Percentiles rank a stretch among this genome's conserved stretches.
Conservation (phyloP, 2,113 vertebrate species). For the Perca flavescens region DNA sequence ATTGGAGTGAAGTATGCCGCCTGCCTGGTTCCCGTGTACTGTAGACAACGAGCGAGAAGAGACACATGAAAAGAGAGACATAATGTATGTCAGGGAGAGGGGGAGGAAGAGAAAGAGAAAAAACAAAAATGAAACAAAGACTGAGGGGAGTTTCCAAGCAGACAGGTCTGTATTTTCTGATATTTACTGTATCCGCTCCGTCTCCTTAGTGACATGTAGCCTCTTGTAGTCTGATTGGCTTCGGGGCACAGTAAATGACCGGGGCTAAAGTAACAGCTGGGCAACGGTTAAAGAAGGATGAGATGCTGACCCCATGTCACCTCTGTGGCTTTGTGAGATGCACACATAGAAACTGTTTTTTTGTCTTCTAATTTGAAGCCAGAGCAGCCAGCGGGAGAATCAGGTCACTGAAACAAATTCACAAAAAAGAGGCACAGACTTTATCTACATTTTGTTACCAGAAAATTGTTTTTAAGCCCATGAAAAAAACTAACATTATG, state of each 20-base stretch:
- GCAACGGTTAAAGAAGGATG: neutral
- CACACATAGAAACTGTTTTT: neutral
- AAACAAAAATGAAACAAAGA: neutral
- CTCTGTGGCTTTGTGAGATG: neutral
- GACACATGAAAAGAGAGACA: neutral
- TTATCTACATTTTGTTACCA: neutral
- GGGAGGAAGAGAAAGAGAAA: neutral
- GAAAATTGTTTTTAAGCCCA: neutral
- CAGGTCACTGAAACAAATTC: neutral
- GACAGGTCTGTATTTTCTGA: neutral
- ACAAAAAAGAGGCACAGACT: neutral
- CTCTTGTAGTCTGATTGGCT: slow-evolving; percentile 15
- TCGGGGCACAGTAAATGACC: neutral
- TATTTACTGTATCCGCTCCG: neutral
- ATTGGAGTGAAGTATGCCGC: slow-evolving; percentile 18
- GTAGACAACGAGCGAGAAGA: slow-evolving; percentile 28
- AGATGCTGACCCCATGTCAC: neutral
- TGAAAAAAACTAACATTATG: neutral
- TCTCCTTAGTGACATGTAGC: neutral
- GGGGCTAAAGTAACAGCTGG: slow-evolving; percentile 13
- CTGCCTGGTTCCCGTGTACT: neutral
- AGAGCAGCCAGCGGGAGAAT: neutral
- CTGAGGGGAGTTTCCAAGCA: neutral
- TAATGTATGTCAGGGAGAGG: slow-evolving; percentile 12
- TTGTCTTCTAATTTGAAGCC: neutral